phyloP scores from a whole-genome alignment of 2,888 invertebrate species.

The Crematogaster levior region DNA sequence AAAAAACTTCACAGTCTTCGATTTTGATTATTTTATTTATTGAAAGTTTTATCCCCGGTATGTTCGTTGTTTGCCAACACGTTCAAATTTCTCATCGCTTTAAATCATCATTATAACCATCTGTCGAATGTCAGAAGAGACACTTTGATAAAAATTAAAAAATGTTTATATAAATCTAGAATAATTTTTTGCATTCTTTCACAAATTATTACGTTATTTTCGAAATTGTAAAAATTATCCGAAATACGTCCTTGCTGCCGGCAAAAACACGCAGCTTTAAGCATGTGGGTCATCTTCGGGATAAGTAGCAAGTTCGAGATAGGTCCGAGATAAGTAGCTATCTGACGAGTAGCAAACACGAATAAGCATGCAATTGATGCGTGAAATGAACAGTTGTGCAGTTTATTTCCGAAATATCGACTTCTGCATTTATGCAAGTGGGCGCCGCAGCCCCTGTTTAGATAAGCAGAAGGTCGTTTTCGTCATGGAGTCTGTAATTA shows the following conservation, averaged over 20 bases:
- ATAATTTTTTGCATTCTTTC: neutral
- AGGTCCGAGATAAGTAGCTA: slow-evolving; percentile 32
- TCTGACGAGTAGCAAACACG: slow-evolving; percentile 23
- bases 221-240: neutral
- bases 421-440: neutral
- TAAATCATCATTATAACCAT: neutral
- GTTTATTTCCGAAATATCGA: slow-evolving; percentile 30
- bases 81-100: neutral
- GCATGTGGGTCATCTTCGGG: slow-evolving; percentile 21
- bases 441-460: slow-evolving; percentile 33
- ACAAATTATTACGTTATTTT: neutral
- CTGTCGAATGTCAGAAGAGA: neutral
- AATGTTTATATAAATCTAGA: neutral
- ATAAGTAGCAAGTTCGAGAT: slow-evolving; percentile 20
- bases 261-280: neutral
- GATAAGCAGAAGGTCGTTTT: slow-evolving; percentile 52
- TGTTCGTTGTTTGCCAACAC: neutral
- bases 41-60: neutral
- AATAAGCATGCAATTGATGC: slow-evolving; percentile 45
- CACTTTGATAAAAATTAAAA: slow-evolving; percentile 3
- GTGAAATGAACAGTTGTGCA: slow-evolving; percentile 44
- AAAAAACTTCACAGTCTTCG: neutral
- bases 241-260: slow-evolving; percentile 35
- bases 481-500: slow-evolving; percentile 60
- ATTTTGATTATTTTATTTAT: neutral